Base-by-base conservation (phyloP, 2,113 vertebrate genomes). In the Condylura cristata region DNA sequence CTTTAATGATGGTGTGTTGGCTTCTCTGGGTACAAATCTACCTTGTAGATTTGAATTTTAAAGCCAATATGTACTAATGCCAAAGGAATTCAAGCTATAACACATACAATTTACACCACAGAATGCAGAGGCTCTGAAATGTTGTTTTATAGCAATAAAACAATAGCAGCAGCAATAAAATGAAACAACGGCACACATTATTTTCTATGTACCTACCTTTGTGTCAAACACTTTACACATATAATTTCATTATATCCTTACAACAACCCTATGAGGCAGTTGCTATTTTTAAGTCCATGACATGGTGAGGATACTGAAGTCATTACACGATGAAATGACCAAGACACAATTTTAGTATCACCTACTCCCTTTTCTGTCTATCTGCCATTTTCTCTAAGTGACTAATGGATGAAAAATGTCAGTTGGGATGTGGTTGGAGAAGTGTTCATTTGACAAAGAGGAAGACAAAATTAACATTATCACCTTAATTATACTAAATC, bases 211-310 rank as follows among this genome's bases (percentile, higher is more conserved):
- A 65, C 17, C 16, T 89, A 28, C 44, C 20, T 75, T 80, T 86
- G 66, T 86, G 24, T 91, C 72, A 48, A 75, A 86, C 17, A 76
- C 16, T 75, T 74, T 48, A 46, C 51, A 51, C 32, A 53, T n/a
- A 41, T 56, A 72, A 84, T 84, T 58, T 89, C 34, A 61, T 61
- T 82, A 78, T 95, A 60, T 89, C 34, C 34, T 93, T 90, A 80
- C 22, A 65, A 86, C 9, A 76, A 72, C 24, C 24, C 10, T 44
- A 51, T 37, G 66, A 91, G 14, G 61, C 46, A 65, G n/a, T 72
- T 87, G 60, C 60, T 90, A 41, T 63, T 81, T 81, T 78, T 82
- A 78, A 78, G 13, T 13, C 65, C 86, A n/a, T 66, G 91, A 83
- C 74, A 81, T 26, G 10, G 20, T 26, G n/a, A 91, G 39, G 60